Base-by-base conservation (phyloP, 2,797 vertebrate genomes). In the Enteromius viviparus region DNA sequence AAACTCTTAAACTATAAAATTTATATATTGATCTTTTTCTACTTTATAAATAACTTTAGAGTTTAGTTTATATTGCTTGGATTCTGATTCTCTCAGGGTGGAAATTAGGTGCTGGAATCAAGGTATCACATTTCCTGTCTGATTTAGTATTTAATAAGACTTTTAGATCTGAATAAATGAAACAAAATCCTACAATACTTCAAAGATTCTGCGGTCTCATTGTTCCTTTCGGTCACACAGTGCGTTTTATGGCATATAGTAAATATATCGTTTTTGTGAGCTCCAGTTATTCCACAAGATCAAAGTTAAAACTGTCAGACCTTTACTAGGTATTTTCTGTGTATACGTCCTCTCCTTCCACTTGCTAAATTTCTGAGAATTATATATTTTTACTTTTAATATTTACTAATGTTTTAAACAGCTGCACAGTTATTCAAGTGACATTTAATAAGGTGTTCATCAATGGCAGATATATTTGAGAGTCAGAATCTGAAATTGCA, bases 241-340 rank as follows among this genome's bases (percentile, higher is more conserved):
- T 45, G 23, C 42, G 10, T 45, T 70, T 70, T 60, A 71, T 60
- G 17, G 15, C 51, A 29, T 58, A 42, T 70, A 71, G 26, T 80
- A 60, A 71, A 70, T 58, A 29, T 45, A 42, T 29, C 0, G 6
- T 64, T 60, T 64, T 49, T 60, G 6, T n/a, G 6, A 53, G 32
- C 51, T n/a, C 40, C n/a, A 77, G 40, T 64, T 77, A 79, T 79
- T 68, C 62, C 62, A 68, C n/a, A 53, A 68, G 77, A 79, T 66
- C 77, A 66, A 68, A 68, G 58, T 62, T 26, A 12, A 17, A 45
- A 45, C 19, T 12, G 23, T 68, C 19, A 37, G 29, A 53, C 17
- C 34, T 51, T 51, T 60, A 10, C 0, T 12, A 3, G 42, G 1
- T n/a, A 40, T 40, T 53, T 68, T 21, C 7, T n/a, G 55, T 60